Evolutionary conservation across 2,113 vertebrate genomes (phyloP), one percentile per base, ranked within the genome.

Genomic region (Hymenochirus boettgeri): DNA sequence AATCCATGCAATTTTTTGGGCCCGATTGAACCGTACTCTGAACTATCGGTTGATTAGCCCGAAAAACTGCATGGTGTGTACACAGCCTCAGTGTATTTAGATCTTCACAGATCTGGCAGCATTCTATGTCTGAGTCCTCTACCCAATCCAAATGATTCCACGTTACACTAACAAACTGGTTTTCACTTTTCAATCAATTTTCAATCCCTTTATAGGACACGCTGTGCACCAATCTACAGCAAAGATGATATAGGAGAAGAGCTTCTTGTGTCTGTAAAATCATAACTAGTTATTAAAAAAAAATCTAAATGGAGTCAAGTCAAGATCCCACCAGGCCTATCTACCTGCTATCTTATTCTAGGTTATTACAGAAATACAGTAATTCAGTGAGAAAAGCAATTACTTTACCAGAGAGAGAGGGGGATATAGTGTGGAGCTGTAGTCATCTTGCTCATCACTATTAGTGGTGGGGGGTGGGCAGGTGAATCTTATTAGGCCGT

Each of bases 291-390:
- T 45, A 57, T 61, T n/a, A 64, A 56, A 72, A 69, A 27, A 2
- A 60, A 70, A 58, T n/a, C 57, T 53, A 54, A 54, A 31, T 37
- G 42, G 52, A 39, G 56, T 52, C 52, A 15, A 1, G 58, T 19
- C 10, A 56, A 48, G 63, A 18, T 42, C 48, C 69, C 72, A 12
- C 69, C 61, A 61, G 80, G 77, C 74, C 80, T 75, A 70, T 77
- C n/a, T 71, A 3, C 62, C 72, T 65, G 22, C 54, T 42, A 59
- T 75, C 73, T 73, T 76, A 65, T 65, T 35, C 70, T 55, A 64
- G 57, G 64, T 70, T 58, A 70, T 57, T 15, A 58, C 65, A 65
- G 58, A 65, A 37, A 59, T 4, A 15, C 39, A n/a, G 71, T 72
- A 67, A 61, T 35, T 54, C 62, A 39, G 42, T 47, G 46, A 27